Evolutionary conservation across 2,888 invertebrate genomes (phyloP).

Genomic region (Drosophila niveifrons): DNA sequence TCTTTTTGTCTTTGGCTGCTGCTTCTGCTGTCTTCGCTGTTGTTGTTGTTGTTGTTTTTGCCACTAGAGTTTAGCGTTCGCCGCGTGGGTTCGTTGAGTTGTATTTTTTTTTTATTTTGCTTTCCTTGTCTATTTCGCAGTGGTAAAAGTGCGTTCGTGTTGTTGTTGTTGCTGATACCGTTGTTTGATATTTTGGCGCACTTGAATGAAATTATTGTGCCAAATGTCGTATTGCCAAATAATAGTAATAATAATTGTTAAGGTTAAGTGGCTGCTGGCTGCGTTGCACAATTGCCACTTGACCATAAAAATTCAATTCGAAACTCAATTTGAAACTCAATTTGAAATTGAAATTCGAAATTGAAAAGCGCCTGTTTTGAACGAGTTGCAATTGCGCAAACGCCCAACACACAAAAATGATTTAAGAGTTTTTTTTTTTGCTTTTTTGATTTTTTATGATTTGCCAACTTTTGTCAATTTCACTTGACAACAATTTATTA

Average conservation of each 20-base stretch:
- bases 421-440: slow-evolving; percentile 24
- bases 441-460: not conserved
- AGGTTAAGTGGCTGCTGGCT: slow-evolving; percentile 69
- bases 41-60: slow-evolving; percentile 27
- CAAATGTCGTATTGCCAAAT: slow-evolving; percentile 73
- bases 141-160: slow-evolving; percentile 54
- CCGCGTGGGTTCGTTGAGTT: slow-evolving; percentile 64
- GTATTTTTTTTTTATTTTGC: slow-evolving; percentile 32
- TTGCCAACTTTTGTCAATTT: slow-evolving; percentile 42
- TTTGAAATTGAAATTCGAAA: slow-evolving; percentile 22
- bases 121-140: slow-evolving; percentile 51
- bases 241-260: slow-evolving; percentile 68
- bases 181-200: slow-evolving; percentile 39
- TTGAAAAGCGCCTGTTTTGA: slow-evolving; percentile 29
- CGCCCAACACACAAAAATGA: slow-evolving; percentile 25
- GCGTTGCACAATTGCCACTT: slow-evolving; percentile 66
- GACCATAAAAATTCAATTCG: slow-evolving; percentile 46
- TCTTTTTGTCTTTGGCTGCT: slow-evolving; percentile 22
- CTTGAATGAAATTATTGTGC: slow-evolving; percentile 68
- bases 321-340: slow-evolving; percentile 16
- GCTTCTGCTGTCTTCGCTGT: slow-evolving; percentile 14
- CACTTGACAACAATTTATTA: slow-evolving; percentile 46
- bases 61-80: slow-evolving; percentile 63
- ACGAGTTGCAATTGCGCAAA: slow-evolving; percentile 38
- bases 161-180: slow-evolving; percentile 19